Conservation (phyloP, 2,888 invertebrate species). For the Cataglyphis altisquamis region DNA sequence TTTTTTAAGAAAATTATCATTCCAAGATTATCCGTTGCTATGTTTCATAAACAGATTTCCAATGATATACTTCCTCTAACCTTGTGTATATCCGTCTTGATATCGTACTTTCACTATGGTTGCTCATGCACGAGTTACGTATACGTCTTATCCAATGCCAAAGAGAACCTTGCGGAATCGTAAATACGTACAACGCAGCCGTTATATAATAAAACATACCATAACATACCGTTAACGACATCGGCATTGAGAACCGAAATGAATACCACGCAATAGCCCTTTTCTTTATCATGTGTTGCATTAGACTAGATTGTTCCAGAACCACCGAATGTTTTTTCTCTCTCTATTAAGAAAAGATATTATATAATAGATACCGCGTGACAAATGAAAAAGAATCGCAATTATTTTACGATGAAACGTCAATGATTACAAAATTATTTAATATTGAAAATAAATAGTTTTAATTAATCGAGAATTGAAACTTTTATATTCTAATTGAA, state of each 20-base stretch:
- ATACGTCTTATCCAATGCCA: conserved; percentile 21
- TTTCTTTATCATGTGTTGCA: background rate
- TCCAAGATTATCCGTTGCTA: background rate
- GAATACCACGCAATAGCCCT: conserved; percentile 5
- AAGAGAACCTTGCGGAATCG: conserved; percentile 42
- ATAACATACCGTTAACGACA: conserved; percentile 25
- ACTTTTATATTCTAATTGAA: background rate
- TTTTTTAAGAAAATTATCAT: background rate
- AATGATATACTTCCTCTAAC: conserved; percentile 35
- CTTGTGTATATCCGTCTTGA: conserved; percentile 9
- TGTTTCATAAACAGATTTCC: conserved; percentile 33
- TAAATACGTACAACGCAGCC: conserved; percentile 27
- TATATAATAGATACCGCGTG: background rate
- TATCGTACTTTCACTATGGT: conserved; percentile 27
- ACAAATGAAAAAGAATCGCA: background rate
- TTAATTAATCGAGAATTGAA: background rate
- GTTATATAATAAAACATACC: conserved; percentile 37
- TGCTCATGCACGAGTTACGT: conserved; percentile 38
- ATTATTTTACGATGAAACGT: background rate
- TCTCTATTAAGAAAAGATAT: background rate
- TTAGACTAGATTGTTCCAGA: background rate
- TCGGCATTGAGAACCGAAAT: conserved; percentile 27
- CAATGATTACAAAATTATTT: background rate
- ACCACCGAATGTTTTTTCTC: background rate
- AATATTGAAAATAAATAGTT: background rate